Evolutionary conservation across 1,140 invertebrate species (phyloP), one percentile per base, ranked within the genome.

Genomic region (Whitmania pigra): DNA sequence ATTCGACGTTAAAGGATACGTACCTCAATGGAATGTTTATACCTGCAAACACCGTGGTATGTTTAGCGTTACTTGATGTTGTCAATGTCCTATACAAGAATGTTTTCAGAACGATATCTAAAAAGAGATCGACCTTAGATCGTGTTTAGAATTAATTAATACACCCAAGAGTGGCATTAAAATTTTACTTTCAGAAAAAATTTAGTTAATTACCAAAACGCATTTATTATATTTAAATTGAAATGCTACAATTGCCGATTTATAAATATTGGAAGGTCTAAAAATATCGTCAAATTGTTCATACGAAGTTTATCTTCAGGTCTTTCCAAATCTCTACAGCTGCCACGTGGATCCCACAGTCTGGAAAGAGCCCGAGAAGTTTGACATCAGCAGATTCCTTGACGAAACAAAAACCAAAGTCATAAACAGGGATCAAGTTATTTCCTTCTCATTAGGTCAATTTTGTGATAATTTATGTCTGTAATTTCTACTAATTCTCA

Each of bases 121-220:
- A 75, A n/a, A 73, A 72, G 74, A 71, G 74, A 72, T 22, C 89
- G 86, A 75, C 76, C 75, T 70, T 85, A n/a, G 92, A 67, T 85
- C 86, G 0, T 84, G n/a, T n/a, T n/a, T n/a, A n/a, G n/a, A 85
- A 87, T 36, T 36, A 36, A 3, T 36, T 36, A 6, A 36, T 36
- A 3, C 2, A 3, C 31, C 31, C 6, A 36, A 36, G 31, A 3
- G 31, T 2, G 31, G 31, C 31, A 36, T 36, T 6, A 3, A 36
- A 36, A 36, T 36, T 36, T 36, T 6, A 6, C 6, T n/a, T n/a
- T n/a, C n/a, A n/a, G n/a, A n/a, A n/a, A n/a, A 36, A 36, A 3
- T 36, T 36, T 36, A 36, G 31, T 36, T 36, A 36, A 36, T 36
- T 36, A 36, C 6, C 6, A 36, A n/a, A 36, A 6, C 31, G 31